Conservation (phyloP, 2,113 vertebrate genomes). For the Alligator mississippiensis region DNA sequence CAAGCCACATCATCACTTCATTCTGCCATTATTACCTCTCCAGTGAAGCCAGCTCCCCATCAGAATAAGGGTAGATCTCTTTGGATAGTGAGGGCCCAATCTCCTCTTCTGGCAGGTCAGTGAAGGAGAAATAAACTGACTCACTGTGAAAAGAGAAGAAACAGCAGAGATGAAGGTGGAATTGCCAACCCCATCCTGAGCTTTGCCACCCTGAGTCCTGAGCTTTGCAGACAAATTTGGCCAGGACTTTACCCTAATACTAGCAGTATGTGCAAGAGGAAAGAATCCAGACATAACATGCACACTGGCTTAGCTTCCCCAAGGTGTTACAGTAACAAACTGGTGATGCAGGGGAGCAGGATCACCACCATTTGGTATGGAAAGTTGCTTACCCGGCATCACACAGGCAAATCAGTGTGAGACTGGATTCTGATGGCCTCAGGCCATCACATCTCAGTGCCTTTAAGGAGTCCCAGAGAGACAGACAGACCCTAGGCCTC, state of each 20-base stretch:
- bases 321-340: not conserved
- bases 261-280: not conserved
- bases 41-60: conserved; percentile 78
- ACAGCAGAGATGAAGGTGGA: not conserved
- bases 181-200: not conserved
- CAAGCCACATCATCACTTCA: not conserved
- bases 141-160: conserved; percentile 64
- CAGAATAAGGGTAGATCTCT: conserved; percentile 81
- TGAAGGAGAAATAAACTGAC: conserved; percentile 79
- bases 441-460: not conserved
- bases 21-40: conserved; percentile 75
- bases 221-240: too few species aligned
- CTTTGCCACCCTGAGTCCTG: not conserved
- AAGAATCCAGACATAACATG: not conserved
- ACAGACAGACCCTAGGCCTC: not conserved
- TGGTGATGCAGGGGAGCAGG: not conserved
- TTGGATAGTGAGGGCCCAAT: not conserved
- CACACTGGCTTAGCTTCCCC: not conserved
- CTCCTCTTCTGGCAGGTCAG: conserved; percentile 73
- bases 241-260: not conserved
- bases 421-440: not conserved
- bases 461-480: not conserved
- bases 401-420: not conserved
- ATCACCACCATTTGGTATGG: not conserved
- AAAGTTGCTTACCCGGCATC: not conserved